Evolutionary conservation across 1,140 invertebrate species (phyloP).

Genomic region (Elysia chlorotica): DNA sequence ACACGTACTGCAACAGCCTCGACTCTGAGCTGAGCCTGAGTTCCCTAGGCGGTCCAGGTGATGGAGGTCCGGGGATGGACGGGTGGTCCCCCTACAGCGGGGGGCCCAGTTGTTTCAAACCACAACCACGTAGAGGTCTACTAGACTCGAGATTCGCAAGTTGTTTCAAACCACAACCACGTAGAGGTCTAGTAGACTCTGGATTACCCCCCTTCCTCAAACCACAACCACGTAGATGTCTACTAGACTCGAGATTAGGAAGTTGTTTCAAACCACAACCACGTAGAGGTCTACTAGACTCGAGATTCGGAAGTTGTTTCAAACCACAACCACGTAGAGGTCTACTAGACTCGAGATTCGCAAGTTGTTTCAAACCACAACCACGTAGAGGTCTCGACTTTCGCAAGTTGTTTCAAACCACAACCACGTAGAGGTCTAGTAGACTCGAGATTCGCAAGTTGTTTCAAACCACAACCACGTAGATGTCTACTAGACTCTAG

Average conservation of each 20-base stretch:
- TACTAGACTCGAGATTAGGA: constrained; percentile 33
- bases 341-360: neutral
- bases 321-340: neutral
- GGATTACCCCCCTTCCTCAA: constrained; percentile 47
- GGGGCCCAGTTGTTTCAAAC: constrained; percentile 21
- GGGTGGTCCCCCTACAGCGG: constrained; percentile 46
- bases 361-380: neutral
- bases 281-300: neutral
- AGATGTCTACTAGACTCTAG: neutral
- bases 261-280: neutral
- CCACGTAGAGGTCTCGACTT: too few relatives aligned
- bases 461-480: constrained; percentile 11
- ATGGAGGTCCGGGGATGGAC: constrained; percentile 45
- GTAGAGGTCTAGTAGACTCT: constrained; percentile 37
- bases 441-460: constrained; percentile 20
- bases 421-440: constrained; percentile 11
- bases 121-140: constrained; percentile 8
- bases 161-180: constrained; percentile 21
- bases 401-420: constrained; percentile 14
- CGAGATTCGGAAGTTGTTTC: neutral
- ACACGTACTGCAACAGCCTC: constrained; percentile 45
- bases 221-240: constrained; percentile 58
- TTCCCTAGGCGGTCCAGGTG: constrained; percentile 40
- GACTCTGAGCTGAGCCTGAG: constrained; percentile 49
- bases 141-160: constrained; percentile 19